These are phyloP conservation scores for Cactoblastis cactorum DNA, from an alignment of 2,888 invertebrate species.

Conservation along the genomic window DNA sequence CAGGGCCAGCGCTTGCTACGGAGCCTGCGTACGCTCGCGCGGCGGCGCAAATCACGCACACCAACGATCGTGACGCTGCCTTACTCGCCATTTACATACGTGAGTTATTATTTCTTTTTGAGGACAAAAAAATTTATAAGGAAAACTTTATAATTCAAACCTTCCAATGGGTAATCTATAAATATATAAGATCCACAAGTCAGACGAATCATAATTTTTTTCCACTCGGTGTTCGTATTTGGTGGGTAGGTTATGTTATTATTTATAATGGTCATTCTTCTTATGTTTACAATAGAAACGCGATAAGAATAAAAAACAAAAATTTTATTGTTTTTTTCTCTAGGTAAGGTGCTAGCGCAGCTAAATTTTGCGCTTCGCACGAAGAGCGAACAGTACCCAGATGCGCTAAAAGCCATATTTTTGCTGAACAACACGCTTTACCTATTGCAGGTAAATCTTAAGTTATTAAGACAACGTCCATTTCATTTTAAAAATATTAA, in stretches of 20 bases:
- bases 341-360: constrained; percentile 93
- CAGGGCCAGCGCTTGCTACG: constrained; percentile 54
- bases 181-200: too few species aligned
- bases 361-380: constrained; percentile 92
- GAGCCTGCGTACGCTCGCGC: constrained; percentile 60
- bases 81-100: constrained; percentile 90
- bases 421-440: constrained; percentile 97
- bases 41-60: constrained; percentile 36
- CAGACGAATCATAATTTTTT: too few species aligned
- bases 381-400: constrained; percentile 95
- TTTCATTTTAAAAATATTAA: too few species aligned
- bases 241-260: too few species aligned
- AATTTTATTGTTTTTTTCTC: constrained; percentile 18
- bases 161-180: too few species aligned
- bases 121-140: too few species aligned
- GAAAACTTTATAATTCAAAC: too few species aligned
- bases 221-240: too few species aligned
- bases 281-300: too few species aligned
- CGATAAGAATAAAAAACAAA: too few species aligned
- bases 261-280: too few species aligned
- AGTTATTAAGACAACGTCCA: too few species aligned
- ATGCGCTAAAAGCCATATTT: constrained; percentile 93
- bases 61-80: constrained; percentile 63
- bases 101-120: constrained; percentile 61
- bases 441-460: constrained; percentile 85